Conservation (phyloP, 2,888 invertebrate genomes). For the Platycnemis pennipes region DNA sequence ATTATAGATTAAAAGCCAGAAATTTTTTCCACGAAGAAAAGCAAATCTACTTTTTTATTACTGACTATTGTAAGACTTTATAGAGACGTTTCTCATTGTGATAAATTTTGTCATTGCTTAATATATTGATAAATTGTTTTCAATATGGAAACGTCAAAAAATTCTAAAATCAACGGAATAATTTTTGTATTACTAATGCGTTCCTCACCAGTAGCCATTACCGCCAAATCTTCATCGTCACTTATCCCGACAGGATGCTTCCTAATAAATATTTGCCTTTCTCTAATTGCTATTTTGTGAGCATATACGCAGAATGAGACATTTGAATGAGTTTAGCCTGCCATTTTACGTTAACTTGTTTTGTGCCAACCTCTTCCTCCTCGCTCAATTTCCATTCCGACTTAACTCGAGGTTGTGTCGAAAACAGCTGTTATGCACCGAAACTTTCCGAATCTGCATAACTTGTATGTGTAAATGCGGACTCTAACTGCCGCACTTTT, state of each 20-base stretch:
- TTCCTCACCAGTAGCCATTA: not conserved
- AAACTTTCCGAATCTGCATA: conserved; percentile 8
- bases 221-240: not conserved
- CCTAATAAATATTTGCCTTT: not conserved
- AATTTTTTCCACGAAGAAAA: no score
- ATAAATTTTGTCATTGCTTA: no score
- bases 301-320: not conserved
- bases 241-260: not conserved
- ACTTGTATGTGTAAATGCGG: not conserved
- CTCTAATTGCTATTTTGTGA: not conserved
- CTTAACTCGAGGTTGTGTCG: not conserved
- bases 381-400: not conserved
- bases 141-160: no score
- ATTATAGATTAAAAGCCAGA: no score
- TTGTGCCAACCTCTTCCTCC: not conserved
- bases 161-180: no score
- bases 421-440: not conserved
- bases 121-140: no score
- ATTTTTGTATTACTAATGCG: no score
- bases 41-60: no score
- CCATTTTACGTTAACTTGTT: not conserved
- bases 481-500: not conserved
- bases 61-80: no score
- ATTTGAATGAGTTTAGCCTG: not conserved
- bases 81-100: no score